Base-by-base conservation (phyloP, 2,888 invertebrate species). In the Tanypteryx hageni region DNA sequence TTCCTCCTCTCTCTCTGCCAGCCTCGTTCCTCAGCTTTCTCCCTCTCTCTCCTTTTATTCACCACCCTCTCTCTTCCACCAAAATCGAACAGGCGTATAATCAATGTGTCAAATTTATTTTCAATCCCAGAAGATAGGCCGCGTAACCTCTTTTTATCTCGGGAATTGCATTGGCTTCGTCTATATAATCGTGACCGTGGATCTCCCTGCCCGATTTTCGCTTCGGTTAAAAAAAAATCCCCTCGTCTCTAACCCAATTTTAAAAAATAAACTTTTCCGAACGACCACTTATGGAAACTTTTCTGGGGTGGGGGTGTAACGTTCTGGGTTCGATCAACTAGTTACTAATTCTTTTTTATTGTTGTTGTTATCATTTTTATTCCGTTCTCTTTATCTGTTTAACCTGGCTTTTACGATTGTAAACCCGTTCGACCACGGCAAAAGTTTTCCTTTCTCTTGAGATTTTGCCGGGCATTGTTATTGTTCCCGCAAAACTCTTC, bases 21-120 rank as follows among this genome's bases (percentile, higher is more conserved):
- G 18, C 68, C 68, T 9, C 10, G n/a, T 22, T 27, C 27, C 22
- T 13, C 13, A 13, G 22, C 27, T 44, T 27, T 82, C 4, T 18
- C 76, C 18, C 11, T 16, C 18, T 18, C 81, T n/a, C 22, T 59
- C 27, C 22, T 59, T 27, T 18, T 59, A 14, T 14, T 85, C 27
- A n/a, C 76, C 27, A 16, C 22, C 27, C 27, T 27, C 31, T 16
- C 44, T 31, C 31, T 10, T 5, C 61, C 86, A 86, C 61, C 86
- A 31, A 59, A 86, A 61, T 86, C 61, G 89, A 16, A 16, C 27
- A 8, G 27, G 85, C 58, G 13, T 31, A 64, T 89, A 89, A 89
- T 89, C 89, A 64, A 89, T 64, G 89, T 89, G 44, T 68, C 89
- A 64, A 89, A 89, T 89, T 64, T 89, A 89, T 89, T 89, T 89